Evolutionary conservation across 2,113 vertebrate species (phyloP).

Genomic region (Pterocles gutturalis): DNA sequence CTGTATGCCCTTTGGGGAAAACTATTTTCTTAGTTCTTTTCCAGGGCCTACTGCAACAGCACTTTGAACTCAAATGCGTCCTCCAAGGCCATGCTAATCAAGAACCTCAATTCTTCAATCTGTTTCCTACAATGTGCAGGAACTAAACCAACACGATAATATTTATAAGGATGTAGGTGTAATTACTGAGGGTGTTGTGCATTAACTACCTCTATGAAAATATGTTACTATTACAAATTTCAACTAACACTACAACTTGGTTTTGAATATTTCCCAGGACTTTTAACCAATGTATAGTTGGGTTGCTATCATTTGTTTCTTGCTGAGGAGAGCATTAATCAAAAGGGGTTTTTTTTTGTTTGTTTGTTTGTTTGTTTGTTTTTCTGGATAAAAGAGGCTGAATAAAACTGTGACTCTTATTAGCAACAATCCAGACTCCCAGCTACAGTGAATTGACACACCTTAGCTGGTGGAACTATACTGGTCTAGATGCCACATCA

Average conservation of each 20-base stretch:
- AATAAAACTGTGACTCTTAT: neutral
- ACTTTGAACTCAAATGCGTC: neutral
- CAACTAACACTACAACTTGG: neutral
- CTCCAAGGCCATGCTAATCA: neutral
- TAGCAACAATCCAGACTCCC: neutral
- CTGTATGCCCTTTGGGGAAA: neutral
- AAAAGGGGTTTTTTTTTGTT: no score
- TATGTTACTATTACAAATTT: neutral
- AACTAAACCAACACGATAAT: neutral
- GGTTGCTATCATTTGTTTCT: neutral
- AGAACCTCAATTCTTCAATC: neutral
- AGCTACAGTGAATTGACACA: neutral
- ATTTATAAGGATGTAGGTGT: neutral
- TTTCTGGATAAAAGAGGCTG: neutral
- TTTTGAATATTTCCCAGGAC: neutral
- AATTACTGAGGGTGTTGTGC: neutral
- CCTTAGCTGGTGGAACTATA: neutral
- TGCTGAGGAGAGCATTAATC: neutral
- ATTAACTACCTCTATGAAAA: neutral
- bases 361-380: no score
- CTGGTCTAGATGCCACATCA: neutral
- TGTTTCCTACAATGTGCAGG: neutral
- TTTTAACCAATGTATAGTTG: neutral
- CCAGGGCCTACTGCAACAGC: neutral
- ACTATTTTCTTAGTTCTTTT: neutral